Percentiles rank a stretch among this genome's conserved stretches.
Evolutionary conservation across 2,113 vertebrate species (phyloP).

Genomic region (Eptesicus fuscus): DNA sequence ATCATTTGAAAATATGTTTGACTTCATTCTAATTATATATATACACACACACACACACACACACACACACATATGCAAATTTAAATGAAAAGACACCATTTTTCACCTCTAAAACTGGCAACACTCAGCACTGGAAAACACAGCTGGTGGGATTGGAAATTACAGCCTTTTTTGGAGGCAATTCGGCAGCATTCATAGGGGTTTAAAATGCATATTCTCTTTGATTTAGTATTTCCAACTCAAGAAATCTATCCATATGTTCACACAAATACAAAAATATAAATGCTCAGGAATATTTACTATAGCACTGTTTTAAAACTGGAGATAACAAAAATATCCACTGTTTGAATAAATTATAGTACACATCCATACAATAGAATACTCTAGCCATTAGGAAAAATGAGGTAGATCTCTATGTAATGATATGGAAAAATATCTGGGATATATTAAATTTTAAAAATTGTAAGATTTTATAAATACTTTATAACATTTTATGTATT

Average conservation of each 20-base stretch:
- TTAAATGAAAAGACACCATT: conserved; percentile 8
- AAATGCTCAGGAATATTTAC: conserved; percentile 42
- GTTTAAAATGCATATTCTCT: conserved; percentile 10
- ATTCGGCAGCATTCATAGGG: conserved; percentile 3
- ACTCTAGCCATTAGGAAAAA: conserved; percentile 13
- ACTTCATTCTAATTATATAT: conserved; percentile 8
- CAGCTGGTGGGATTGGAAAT: neutral
- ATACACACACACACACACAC: neutral
- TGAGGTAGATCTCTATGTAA: neutral
- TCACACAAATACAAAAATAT: conserved; percentile 9
- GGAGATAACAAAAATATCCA: conserved; percentile 27
- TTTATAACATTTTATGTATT: neutral
- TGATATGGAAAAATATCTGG: neutral
- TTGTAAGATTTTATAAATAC: neutral
- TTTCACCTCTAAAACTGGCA: conserved; percentile 30
- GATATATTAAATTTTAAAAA: conserved; percentile 8
- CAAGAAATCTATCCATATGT: conserved; percentile 9
- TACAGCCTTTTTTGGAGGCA: conserved; percentile 23
- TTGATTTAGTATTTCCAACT: conserved; percentile 28
- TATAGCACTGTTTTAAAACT: neutral
- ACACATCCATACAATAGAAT: neutral
- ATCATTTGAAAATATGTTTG: conserved; percentile 27
- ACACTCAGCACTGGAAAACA: neutral
- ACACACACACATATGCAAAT: neutral
- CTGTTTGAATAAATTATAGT: conserved; percentile 7